Conservation (phyloP, 1,140 invertebrate genomes). For the Parasteatoda tepidariorum region DNA sequence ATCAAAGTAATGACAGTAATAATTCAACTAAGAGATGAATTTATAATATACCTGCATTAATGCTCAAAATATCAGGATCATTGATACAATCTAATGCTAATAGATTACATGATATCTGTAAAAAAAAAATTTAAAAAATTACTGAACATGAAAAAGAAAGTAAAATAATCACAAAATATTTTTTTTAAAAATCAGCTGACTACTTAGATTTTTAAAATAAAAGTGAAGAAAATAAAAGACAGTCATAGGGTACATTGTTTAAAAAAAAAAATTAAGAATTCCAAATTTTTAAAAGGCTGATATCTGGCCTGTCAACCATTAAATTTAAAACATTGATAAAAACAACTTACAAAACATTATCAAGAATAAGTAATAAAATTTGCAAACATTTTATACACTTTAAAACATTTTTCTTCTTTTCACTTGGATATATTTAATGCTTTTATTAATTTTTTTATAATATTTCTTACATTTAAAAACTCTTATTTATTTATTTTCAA, state of each 20-base stretch:
- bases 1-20: not conserved
- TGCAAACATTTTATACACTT: not conserved
- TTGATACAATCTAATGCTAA: slow-evolving; percentile 89
- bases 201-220: too few relatives aligned
- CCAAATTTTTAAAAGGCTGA: too few relatives aligned
- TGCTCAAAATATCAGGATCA: slow-evolving; percentile 89
- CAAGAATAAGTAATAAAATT: not conserved
- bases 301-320: too few relatives aligned
- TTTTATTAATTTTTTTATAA: not conserved
- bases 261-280: too few relatives aligned
- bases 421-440: too few relatives aligned
- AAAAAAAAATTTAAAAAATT: slow-evolving; percentile 6
- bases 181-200: too few relatives aligned
- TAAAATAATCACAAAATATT: not conserved
- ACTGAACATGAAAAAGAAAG: too few relatives aligned
- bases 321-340: too few relatives aligned
- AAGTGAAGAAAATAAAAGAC: too few relatives aligned
- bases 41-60: slow-evolving; percentile 79
- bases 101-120: slow-evolving; percentile 86
- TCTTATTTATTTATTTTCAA: not conserved
- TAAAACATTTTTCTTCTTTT: too few relatives aligned
- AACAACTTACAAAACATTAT: not conserved
- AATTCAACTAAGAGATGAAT: not conserved
- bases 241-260: too few relatives aligned
- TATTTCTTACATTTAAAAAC: not conserved